Evolutionary conservation across 53 echinoderm and acorn worm species (phyloP), one percentile per base, ranked within the genome.

Genomic region (Astropecten irregularis): DNA sequence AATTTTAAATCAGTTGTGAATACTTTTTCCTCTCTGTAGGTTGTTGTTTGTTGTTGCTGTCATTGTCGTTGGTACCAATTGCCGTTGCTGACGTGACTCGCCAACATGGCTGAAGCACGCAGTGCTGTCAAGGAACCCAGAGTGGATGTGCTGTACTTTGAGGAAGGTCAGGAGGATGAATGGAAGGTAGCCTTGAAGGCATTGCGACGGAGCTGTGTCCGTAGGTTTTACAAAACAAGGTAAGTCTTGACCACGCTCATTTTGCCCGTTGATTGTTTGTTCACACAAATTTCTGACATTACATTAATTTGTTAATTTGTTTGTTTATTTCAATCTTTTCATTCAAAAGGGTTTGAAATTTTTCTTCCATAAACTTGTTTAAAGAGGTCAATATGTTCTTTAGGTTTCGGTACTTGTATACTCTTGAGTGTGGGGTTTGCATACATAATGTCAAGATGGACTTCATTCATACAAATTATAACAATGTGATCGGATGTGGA

Each of bases 31-130:
- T n/a, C 4, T 54, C 18, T 4, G 4, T 51, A 51, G 3, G 21
- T 21, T 55, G 22, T 22, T 0, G 55, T 22, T 22, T 55, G 9
- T 9, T 55, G 26, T 65, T 35, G 19, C 66, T 35, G 19, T 19
- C 4, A 0, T 25, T 1, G 70, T n/a, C n/a, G n/a, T n/a, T n/a
- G n/a, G n/a, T n/a, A n/a, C n/a, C n/a, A n/a, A n/a, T n/a, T n/a
- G n/a, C n/a, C n/a, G n/a, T n/a, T n/a, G n/a, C n/a, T n/a, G n/a
- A n/a, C n/a, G 42, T 42, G 42, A 42, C 6, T 11, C 11, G 42
- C 6, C 42, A 51, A 39, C 77, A 93, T 93, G 93, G 93, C 93
- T 50, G 93, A 93, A 93, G 93, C 93, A 22, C 86, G 93, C 39
- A 90, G 90, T 61, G 93, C 93, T 22, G 90, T 86, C 42, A 84